Percentiles rank a stretch among this genome's conserved stretches.
Evolutionary conservation across 2,113 vertebrate genomes (phyloP).

Genomic region (Athene noctua): DNA sequence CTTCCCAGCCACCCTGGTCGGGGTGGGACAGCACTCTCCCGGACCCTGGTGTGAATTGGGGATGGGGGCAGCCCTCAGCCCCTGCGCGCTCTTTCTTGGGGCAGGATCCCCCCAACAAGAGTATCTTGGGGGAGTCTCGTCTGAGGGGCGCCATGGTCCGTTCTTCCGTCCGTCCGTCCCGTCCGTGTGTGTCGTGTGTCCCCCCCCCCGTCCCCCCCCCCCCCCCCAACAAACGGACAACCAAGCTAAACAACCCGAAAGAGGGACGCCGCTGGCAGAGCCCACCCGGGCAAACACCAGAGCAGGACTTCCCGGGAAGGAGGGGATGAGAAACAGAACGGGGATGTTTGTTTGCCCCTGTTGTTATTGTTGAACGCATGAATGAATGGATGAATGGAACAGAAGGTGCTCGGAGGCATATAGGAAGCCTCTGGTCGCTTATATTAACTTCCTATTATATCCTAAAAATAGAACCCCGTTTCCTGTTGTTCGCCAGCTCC

Average conservation of each 20-base stretch:
- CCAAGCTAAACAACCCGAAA: neutral
- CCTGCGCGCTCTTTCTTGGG: neutral
- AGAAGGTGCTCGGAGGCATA: constrained; percentile 67
- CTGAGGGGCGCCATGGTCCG: neutral
- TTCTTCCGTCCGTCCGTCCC: too few relatives aligned
- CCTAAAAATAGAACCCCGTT: constrained; percentile 76
- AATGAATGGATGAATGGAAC: constrained; percentile 58
- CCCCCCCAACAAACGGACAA: neutral
- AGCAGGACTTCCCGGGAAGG: neutral
- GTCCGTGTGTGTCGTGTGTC: too few relatives aligned
- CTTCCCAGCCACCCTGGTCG: neutral
- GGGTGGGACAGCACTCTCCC: neutral
- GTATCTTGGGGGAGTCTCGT: neutral
- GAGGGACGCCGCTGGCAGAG: neutral
- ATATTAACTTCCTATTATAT: constrained; percentile 69
- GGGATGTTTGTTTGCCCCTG: constrained; percentile 46
- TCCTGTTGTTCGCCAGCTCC: constrained; percentile 70
- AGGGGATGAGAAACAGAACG: neutral
- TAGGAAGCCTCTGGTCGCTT: constrained; percentile 59
- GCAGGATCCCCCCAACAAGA: neutral
- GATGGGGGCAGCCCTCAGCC: neutral
- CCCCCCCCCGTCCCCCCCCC: rapidly evolving
- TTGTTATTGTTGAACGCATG: constrained; percentile 39
- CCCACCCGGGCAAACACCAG: neutral
- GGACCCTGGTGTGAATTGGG: neutral